These are phyloP conservation scores for Heliconius hewitsoni DNA, from an alignment of 1,140 invertebrate genomes.

Conservation along the genomic window DNA sequence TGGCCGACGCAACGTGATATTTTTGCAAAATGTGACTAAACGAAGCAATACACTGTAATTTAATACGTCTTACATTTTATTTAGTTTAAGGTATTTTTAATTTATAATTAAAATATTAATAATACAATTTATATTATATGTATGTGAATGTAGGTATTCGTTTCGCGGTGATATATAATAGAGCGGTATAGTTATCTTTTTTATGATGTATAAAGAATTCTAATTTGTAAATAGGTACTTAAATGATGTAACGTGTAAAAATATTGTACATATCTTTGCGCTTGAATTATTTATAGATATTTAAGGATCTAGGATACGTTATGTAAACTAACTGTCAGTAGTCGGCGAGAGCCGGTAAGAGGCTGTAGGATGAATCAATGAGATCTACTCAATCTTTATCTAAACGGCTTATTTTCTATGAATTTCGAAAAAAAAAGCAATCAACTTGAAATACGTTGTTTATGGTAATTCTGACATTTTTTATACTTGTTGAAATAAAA, in stretches of 20 bases:
- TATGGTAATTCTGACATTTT: conserved; percentile 16
- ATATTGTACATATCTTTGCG: conserved; percentile 81
- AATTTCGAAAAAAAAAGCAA: conserved; percentile 19
- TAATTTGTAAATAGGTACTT: conserved; percentile 82
- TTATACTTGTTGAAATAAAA: neutral
- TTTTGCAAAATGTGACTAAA: conserved; percentile 86
- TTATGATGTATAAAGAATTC: conserved; percentile 80
- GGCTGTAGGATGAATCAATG: conserved; percentile 36
- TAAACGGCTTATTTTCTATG: conserved; percentile 34
- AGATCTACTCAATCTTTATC: conserved; percentile 8
- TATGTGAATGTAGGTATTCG: conserved; percentile 79
- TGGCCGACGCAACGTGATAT: conserved; percentile 82
- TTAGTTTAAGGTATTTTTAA: conserved; percentile 77
- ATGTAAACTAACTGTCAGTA: conserved; percentile 48
- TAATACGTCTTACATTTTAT: conserved; percentile 82
- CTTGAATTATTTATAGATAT: conserved; percentile 78
- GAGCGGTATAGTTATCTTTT: conserved; percentile 78
- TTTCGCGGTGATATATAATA: conserved; percentile 79
- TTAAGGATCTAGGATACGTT: conserved; percentile 64
- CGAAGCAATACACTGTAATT: conserved; percentile 86
- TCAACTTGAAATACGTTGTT: conserved; percentile 5
- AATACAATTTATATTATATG: conserved; percentile 62
- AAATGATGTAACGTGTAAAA: conserved; percentile 79
- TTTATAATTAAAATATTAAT: conserved; percentile 67
- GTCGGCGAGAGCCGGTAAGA: conserved; percentile 13